Evolutionary conservation across 2,113 vertebrate genomes (phyloP).

Genomic region (Saguinus midas): DNA sequence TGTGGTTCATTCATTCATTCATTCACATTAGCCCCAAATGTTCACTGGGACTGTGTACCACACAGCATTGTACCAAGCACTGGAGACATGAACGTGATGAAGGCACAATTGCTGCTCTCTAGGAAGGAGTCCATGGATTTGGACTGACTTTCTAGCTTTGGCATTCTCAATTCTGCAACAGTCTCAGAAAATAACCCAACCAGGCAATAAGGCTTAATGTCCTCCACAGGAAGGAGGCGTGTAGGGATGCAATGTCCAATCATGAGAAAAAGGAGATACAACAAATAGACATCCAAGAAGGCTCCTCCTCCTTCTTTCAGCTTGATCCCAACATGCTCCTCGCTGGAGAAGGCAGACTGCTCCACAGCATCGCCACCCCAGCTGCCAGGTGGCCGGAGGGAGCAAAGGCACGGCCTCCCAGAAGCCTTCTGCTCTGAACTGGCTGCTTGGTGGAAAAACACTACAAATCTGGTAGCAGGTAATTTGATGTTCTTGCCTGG

Average conservation of each 20-base stretch:
- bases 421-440: background rate
- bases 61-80: background rate
- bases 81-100: background rate
- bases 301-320: background rate
- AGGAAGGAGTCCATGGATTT: background rate
- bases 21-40: too few relatives aligned
- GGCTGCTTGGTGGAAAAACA: background rate
- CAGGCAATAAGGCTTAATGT: background rate
- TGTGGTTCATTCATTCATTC: background rate
- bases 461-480: background rate
- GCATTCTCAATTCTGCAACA: background rate
- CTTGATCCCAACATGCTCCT: background rate
- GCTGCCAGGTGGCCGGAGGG: rapidly evolving
- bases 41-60: background rate
- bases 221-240: background rate
- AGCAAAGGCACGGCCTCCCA: background rate
- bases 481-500: slow-evolving; percentile 19
- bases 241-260: background rate
- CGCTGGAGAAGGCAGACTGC: background rate
- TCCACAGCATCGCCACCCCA: background rate
- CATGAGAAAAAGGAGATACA: background rate
- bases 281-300: background rate
- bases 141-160: background rate
- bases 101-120: background rate
- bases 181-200: background rate